Evolutionary conservation across 2,797 vertebrate species (phyloP).

Genomic region (Coregonus sp.): DNA sequence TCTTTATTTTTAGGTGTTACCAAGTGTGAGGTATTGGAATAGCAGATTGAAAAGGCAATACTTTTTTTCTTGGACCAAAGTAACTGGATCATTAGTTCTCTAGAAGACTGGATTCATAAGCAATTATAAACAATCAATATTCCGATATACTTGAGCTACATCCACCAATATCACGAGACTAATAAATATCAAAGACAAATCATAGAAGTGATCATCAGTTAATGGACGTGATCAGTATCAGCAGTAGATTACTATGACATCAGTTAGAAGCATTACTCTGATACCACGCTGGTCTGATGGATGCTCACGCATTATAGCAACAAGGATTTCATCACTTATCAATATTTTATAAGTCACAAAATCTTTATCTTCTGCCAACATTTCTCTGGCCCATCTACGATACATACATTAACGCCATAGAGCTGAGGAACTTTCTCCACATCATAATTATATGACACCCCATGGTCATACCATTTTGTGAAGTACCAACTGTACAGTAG

Average conservation of each 20-base stretch:
- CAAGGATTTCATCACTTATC: conserved; percentile 41
- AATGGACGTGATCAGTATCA: too few species aligned
- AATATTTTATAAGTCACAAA: conserved; percentile 60
- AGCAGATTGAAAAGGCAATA: conserved; percentile 48
- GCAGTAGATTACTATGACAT: too few species aligned
- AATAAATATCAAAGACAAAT: too few species aligned
- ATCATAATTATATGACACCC: conserved; percentile 37
- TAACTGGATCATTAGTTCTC: neutral
- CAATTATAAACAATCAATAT: too few species aligned
- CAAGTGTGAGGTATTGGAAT: conserved; percentile 25
- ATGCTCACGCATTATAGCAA: conserved; percentile 23
- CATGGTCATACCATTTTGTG: conserved; percentile 56
- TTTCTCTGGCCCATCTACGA: conserved; percentile 36
- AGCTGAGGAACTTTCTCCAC: neutral
- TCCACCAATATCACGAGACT: too few species aligned
- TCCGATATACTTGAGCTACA: too few species aligned
- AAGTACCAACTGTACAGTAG: conserved; percentile 31
- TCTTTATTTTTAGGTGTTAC: conserved; percentile 40
- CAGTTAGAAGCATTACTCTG: neutral
- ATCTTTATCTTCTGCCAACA: conserved; percentile 39
- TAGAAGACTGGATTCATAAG: neutral
- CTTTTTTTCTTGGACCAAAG: neutral
- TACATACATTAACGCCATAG: conserved; percentile 31
- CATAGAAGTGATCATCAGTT: too few species aligned
- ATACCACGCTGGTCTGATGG: conserved; percentile 6